Evolutionary conservation across 2,113 vertebrate species (phyloP).

Genomic region (Tupaia tana): DNA sequence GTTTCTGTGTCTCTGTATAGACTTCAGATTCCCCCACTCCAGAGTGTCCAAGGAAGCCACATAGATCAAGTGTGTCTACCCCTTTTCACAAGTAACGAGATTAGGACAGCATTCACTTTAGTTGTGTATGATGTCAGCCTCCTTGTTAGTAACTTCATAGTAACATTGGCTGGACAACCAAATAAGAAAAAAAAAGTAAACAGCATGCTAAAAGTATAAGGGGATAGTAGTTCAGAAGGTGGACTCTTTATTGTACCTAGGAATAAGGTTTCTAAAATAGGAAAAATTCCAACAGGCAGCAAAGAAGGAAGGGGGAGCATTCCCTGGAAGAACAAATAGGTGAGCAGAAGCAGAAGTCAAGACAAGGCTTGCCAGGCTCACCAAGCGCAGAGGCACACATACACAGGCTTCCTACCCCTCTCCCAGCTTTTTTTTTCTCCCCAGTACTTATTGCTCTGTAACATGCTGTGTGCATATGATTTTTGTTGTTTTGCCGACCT

Average conservation of each 20-base stretch:
- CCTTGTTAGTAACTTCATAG: not conserved
- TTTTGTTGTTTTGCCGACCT: not conserved
- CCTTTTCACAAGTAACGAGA: not conserved
- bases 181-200: not conserved
- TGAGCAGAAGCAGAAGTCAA: not conserved
- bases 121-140: not conserved
- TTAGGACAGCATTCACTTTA: not conserved
- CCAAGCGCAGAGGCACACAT: too few species aligned
- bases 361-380: not conserved
- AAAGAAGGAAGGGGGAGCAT: not conserved
- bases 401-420: not conserved
- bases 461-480: not conserved
- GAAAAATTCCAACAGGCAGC: not conserved
- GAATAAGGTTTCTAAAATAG: not conserved
- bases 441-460: not conserved
- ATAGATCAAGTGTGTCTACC: not conserved
- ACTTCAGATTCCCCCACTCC: too few species aligned
- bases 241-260: not conserved
- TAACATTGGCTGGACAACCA: not conserved
- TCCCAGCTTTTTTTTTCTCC: not conserved
- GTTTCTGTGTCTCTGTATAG: not conserved
- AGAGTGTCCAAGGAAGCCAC: not conserved
- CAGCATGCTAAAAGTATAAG: not conserved
- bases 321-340: not conserved
- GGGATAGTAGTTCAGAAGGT: not conserved